Percentiles rank a stretch among this genome's conserved stretches.
These are phyloP conservation scores for Zeugodacus cucurbitae DNA, from an alignment of 1,140 invertebrate species.

Conservation along the genomic window DNA sequence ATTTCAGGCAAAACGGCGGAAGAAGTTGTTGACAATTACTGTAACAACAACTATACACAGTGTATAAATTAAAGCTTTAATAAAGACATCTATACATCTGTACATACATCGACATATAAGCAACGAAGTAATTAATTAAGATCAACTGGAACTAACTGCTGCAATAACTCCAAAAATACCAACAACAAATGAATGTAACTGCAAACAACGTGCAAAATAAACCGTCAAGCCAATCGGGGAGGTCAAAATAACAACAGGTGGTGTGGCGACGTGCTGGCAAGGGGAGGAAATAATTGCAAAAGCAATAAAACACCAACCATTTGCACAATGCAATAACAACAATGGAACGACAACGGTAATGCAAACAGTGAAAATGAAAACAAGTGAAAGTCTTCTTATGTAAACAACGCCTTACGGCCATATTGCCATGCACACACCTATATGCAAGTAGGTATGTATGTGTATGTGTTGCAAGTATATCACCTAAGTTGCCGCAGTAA, in stretches of 20 bases:
- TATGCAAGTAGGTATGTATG: background rate
- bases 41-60: no score
- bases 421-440: no score
- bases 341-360: conserved; percentile 18
- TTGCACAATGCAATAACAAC: background rate
- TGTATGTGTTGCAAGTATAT: no score
- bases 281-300: no score
- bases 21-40: no score
- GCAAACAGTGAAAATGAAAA: conserved; percentile 2
- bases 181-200: background rate
- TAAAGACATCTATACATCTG: background rate
- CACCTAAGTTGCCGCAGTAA: background rate
- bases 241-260: no score
- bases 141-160: background rate
- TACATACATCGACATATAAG: background rate
- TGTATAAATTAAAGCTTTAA: background rate
- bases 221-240: background rate
- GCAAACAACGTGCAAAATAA: background rate
- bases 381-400: conserved; percentile 32
- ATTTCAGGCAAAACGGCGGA: no score
- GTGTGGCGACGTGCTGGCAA: no score
- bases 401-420: conserved; percentile 9
- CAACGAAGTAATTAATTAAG: background rate
- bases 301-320: no score
- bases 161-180: background rate